Percentiles rank a stretch among this genome's conserved stretches.
Conservation (phyloP, 2,888 invertebrate species). For the Andrena marginata region DNA sequence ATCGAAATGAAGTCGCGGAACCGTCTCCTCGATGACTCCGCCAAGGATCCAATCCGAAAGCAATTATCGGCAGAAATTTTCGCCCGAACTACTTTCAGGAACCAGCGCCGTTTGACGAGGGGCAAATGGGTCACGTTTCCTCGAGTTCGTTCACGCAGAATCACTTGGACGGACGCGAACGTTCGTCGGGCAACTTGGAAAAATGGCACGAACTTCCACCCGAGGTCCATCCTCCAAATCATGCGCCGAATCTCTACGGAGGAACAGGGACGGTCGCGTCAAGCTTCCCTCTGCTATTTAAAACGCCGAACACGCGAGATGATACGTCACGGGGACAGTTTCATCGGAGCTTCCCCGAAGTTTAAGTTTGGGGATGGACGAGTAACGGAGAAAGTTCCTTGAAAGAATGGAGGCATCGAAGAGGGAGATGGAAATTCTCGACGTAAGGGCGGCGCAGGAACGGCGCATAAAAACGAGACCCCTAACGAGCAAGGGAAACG, state of each 20-base stretch:
- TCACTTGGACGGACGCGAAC: neutral
- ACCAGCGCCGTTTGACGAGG: neutral
- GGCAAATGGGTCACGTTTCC: neutral
- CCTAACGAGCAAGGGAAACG: neutral
- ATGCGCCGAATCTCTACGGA: neutral
- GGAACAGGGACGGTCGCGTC: neutral
- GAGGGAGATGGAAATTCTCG: neutral
- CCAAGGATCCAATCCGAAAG: too few relatives aligned
- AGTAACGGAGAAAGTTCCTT: neutral
- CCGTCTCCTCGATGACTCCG: too few relatives aligned
- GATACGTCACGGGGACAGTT: conserved; percentile 31
- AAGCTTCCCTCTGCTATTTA: neutral
- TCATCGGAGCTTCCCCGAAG: conserved; percentile 30
- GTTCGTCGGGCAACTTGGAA: neutral
- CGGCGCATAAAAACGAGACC: neutral
- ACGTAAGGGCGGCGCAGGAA: neutral
- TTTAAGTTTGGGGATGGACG: conserved; percentile 24
- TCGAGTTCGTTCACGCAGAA: neutral
- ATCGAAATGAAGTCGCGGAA: too few relatives aligned
- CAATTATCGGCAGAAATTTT: neutral
- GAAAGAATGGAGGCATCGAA: neutral
- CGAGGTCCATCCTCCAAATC: neutral
- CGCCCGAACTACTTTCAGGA: neutral
- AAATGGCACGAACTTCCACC: neutral
- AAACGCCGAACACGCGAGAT: conserved; percentile 10